These are phyloP conservation scores for Diabrotica undecimpunctata DNA, from an alignment of 1,140 invertebrate genomes.

Conservation along the genomic window DNA sequence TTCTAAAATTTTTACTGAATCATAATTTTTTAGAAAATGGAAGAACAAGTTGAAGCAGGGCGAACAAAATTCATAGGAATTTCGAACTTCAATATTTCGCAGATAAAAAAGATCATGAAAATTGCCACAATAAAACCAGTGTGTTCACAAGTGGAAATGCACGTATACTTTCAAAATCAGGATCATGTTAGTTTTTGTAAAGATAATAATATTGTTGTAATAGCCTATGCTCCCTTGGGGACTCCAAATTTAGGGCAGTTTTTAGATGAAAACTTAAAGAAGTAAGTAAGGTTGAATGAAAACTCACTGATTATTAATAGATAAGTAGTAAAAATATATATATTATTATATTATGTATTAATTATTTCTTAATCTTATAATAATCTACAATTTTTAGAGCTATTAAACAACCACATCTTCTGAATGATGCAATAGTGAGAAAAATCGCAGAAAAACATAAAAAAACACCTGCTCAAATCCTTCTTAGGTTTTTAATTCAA, in stretches of 20 bases:
- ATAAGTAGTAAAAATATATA: too few species aligned
- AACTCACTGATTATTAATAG: too few species aligned
- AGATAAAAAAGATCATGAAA: conserved; percentile 61
- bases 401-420: conserved; percentile 60
- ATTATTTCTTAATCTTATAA: too few species aligned
- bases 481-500: conserved; percentile 73
- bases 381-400: conserved; percentile 10
- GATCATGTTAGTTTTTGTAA: conserved; percentile 70
- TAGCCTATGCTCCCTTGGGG: conserved; percentile 79
- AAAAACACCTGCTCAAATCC: conserved; percentile 73
- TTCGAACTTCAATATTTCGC: conserved; percentile 71
- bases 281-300: not conserved
- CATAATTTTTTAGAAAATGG: conserved; percentile 59
- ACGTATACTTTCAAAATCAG: conserved; percentile 78
- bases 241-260: conserved; percentile 49
- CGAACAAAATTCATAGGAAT: conserved; percentile 64
- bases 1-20: too few species aligned
- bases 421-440: conserved; percentile 64
- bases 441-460: conserved; percentile 65
- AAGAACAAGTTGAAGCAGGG: conserved; percentile 62
- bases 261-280: not conserved
- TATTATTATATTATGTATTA: too few species aligned
- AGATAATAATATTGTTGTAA: conserved; percentile 66
- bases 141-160: conserved; percentile 75
- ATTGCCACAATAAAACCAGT: conserved; percentile 63